Evolutionary conservation across 2,113 vertebrate genomes (phyloP).

Genomic region (Dermatemys mawii): DNA sequence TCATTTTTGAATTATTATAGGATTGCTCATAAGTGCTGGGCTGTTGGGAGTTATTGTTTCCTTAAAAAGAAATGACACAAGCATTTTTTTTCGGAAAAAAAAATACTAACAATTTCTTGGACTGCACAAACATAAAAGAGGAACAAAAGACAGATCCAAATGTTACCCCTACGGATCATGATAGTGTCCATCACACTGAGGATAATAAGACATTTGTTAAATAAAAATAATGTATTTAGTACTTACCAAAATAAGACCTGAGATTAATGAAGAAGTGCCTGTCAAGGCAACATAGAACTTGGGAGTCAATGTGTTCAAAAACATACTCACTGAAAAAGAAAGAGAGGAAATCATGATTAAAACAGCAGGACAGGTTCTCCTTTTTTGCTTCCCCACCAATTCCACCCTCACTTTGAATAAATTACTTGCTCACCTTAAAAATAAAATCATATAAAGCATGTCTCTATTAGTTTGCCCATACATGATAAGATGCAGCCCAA

Average conservation of each 20-base stretch:
- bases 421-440: background rate
- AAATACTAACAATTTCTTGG: background rate
- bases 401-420: background rate
- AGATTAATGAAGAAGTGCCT: constrained; percentile 97
- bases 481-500: background rate
- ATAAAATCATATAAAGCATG: background rate
- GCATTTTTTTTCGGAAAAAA: background rate
- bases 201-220: constrained; percentile 4
- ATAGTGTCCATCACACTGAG: background rate
- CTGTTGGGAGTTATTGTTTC: background rate
- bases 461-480: background rate
- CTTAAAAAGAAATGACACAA: background rate
- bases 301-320: constrained; percentile 98
- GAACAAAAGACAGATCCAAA: background rate
- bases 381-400: background rate
- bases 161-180: background rate
- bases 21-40: background rate
- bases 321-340: constrained; percentile 94
- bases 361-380: constrained; percentile 54
- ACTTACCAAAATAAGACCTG: constrained; percentile 99
- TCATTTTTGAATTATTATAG: background rate
- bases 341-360: constrained; percentile 64
- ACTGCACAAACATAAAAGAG: background rate
- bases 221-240: constrained; percentile 34
- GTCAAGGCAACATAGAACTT: constrained; percentile 99